phyloP scores from a whole-genome alignment of 2,888 invertebrate species.

The Listrodromus nycthemerus region DNA sequence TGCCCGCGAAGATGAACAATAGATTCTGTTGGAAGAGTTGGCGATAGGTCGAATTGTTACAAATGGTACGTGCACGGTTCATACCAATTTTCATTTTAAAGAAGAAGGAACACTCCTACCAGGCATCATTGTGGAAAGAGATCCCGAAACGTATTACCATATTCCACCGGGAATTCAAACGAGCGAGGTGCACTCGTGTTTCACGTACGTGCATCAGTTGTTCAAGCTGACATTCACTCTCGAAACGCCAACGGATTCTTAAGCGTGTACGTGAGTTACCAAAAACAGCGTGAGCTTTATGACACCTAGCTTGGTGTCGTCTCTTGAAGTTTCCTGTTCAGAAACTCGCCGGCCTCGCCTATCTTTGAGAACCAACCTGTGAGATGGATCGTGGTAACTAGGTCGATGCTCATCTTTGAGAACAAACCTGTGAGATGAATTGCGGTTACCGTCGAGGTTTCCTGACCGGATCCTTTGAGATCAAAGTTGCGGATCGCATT shows the following conservation, averaged over 20 bases:
- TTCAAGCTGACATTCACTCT: slow-evolving; percentile 45
- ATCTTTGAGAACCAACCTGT: too few species aligned
- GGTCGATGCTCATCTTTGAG: too few species aligned
- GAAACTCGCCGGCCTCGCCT: too few species aligned
- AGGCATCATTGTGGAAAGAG: not conserved
- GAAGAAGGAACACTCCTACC: not conserved
- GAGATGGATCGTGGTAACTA: too few species aligned
- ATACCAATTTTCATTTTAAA: not conserved
- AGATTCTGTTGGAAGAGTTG: slow-evolving; percentile 7
- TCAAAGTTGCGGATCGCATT: too few species aligned
- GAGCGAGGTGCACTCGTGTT: slow-evolving; percentile 28
- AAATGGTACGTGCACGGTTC: slow-evolving; percentile 3
- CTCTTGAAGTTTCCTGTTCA: too few species aligned
- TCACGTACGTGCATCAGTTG: slow-evolving; percentile 37
- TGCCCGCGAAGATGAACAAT: slow-evolving; percentile 56
- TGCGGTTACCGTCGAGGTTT: too few species aligned
- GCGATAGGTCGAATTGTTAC: slow-evolving; percentile 51
- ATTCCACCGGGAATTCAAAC: slow-evolving; percentile 25
- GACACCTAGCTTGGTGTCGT: too few species aligned
- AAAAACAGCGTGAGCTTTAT: too few species aligned
- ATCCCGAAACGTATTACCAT: not conserved
- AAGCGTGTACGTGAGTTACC: not conserved
- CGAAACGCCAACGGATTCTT: slow-evolving; percentile 45
- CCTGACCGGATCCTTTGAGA: too few species aligned
- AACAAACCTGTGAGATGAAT: too few species aligned